Percentiles rank a stretch among this genome's conserved stretches.
Conservation (phyloP, 2,113 vertebrate genomes). For the Forbesichthys papilliferus region DNA sequence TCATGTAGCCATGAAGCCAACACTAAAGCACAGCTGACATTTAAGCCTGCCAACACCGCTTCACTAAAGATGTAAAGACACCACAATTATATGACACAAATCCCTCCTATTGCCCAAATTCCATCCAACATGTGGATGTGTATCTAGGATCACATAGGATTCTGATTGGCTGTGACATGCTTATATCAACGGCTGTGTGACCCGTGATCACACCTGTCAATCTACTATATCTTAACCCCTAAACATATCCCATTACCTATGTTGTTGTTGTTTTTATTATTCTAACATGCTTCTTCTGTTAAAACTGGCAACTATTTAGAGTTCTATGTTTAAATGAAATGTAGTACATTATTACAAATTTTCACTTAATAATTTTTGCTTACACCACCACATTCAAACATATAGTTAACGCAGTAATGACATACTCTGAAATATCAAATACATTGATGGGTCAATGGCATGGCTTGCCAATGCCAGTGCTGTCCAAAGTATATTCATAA, state of each 20-base stretch:
- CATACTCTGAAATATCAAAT: too few relatives aligned
- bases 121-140: constrained; percentile 19
- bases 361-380: too few relatives aligned
- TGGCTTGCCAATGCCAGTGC: background rate
- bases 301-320: too few relatives aligned
- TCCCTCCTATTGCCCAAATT: constrained; percentile 35
- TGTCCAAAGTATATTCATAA: constrained; percentile 16
- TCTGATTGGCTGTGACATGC: constrained; percentile 67
- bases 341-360: too few relatives aligned
- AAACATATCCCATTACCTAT: constrained; percentile 39
- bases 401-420: too few relatives aligned
- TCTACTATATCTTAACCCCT: constrained; percentile 43
- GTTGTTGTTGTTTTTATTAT: constrained; percentile 33
- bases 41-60: background rate
- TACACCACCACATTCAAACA: too few relatives aligned
- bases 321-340: too few relatives aligned
- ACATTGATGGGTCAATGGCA: background rate
- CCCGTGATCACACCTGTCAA: constrained; percentile 66
- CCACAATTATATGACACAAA: constrained; percentile 44
- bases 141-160: background rate
- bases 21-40: constrained; percentile 9
- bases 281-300: constrained; percentile 7
- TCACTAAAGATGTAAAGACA: constrained; percentile 36
- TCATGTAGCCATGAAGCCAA: too few relatives aligned
- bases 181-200: constrained; percentile 37